phyloP scores from a whole-genome alignment of 2,797 vertebrate species.

The Tapera naevia region DNA sequence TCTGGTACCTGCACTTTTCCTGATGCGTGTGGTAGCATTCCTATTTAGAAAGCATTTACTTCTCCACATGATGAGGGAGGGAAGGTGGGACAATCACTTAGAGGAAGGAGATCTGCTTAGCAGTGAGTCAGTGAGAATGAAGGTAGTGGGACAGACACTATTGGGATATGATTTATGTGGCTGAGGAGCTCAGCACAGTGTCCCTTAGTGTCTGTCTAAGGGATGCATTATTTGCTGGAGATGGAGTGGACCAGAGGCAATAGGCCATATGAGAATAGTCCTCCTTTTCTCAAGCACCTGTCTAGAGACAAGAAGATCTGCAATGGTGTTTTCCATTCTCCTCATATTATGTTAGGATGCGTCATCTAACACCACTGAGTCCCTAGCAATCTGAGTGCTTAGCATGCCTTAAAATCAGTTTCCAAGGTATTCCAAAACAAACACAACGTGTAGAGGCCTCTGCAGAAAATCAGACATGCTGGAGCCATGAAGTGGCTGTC shows the following conservation, averaged over 20 bases:
- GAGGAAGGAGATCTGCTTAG: background rate
- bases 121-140: background rate
- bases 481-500: background rate
- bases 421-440: background rate
- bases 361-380: background rate
- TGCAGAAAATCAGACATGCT: background rate
- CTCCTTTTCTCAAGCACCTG: background rate
- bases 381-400: background rate
- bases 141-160: background rate
- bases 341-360: background rate
- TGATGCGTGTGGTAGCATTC: background rate
- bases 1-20: background rate
- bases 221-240: background rate
- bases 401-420: background rate
- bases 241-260: background rate
- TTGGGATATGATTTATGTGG: background rate
- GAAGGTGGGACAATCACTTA: background rate
- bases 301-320: background rate
- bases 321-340: background rate
- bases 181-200: background rate
- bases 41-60: background rate
- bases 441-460: background rate
- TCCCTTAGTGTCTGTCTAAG: background rate
- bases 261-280: background rate
- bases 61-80: fast-evolving